phyloP scores from a whole-genome alignment of 2,888 invertebrate genomes.

The Periphyllus acericola region DNA sequence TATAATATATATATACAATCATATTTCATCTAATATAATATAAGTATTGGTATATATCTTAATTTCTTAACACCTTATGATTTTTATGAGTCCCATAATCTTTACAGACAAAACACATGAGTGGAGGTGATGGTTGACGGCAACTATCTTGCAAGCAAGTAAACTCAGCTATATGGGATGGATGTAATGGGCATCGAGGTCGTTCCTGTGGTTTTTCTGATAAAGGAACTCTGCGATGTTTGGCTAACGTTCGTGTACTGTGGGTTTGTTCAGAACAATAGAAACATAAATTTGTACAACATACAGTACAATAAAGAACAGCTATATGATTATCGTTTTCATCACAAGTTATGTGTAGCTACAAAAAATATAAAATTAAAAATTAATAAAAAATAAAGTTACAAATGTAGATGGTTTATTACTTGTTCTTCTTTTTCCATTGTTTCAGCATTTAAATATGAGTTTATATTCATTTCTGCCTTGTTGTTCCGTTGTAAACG shows the following conservation, averaged over 20 bases:
- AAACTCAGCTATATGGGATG: constrained; percentile 71
- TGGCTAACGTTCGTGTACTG: constrained; percentile 70
- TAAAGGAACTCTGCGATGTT: constrained; percentile 71
- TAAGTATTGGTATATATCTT: background rate
- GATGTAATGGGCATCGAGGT: constrained; percentile 71
- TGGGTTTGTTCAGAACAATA: constrained; percentile 71
- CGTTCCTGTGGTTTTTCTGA: constrained; percentile 72
- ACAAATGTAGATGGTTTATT: constrained; percentile 54
- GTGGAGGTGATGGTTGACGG: constrained; percentile 67
- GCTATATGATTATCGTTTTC: constrained; percentile 71
- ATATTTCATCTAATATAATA: background rate
- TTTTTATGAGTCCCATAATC: constrained; percentile 72
- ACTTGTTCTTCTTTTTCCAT: constrained; percentile 67
- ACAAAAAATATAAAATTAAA: constrained; percentile 61
- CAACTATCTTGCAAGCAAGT: constrained; percentile 72
- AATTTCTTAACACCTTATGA: constrained; percentile 69
- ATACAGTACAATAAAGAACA: constrained; percentile 71
- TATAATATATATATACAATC: constrained; percentile 12
- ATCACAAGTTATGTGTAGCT: constrained; percentile 70
- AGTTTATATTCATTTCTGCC: constrained; percentile 64
- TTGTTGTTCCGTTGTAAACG: constrained; percentile 68
- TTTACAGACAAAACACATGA: constrained; percentile 73
- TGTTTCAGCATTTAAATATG: constrained; percentile 63
- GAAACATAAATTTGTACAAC: constrained; percentile 71
- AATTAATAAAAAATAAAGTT: constrained; percentile 5